Evolutionary conservation across 1,140 invertebrate species (phyloP).

Genomic region (Cyclina sinensis): DNA sequence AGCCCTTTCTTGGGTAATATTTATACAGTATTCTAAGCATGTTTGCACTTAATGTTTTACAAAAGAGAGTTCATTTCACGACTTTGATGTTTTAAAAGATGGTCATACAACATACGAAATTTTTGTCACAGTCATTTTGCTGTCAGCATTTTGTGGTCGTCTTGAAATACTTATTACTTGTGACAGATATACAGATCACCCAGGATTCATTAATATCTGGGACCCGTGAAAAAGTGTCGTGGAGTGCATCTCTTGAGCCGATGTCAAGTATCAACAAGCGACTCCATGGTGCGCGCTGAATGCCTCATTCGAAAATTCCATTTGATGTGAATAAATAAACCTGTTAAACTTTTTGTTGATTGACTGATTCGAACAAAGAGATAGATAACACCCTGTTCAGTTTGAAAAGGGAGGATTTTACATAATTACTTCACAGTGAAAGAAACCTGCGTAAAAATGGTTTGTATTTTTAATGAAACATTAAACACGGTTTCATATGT

Average conservation of each 20-base stretch:
- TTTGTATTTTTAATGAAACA: slow-evolving; percentile 37
- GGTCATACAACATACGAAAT: no score
- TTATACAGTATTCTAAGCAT: no score
- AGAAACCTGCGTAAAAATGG: slow-evolving; percentile 24
- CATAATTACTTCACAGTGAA: slow-evolving; percentile 20
- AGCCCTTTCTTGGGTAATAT: no score
- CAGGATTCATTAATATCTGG: no score
- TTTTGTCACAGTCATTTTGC: no score
- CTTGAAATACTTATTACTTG: no score
- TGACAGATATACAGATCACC: no score
- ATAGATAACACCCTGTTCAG: slow-evolving; percentile 5
- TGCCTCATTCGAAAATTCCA: not conserved
- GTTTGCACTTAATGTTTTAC: no score
- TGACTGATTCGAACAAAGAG: slow-evolving; percentile 24
- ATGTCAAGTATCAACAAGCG: not conserved
- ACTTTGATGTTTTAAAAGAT: no score
- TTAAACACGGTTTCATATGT: slow-evolving; percentile 42
- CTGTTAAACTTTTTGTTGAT: slow-evolving; percentile 39
- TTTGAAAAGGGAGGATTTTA: slow-evolving; percentile 18
- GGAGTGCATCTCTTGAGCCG: not conserved
- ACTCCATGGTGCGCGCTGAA: not conserved
- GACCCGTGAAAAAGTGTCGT: not conserved
- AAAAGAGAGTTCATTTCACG: no score
- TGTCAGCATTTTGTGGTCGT: no score
- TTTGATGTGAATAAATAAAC: slow-evolving; percentile 38